A percentile compares a stretch with the other conserved stretches of the same genome.
Conservation (phyloP, 1,140 invertebrate species). For the Potamilus streckersoni region DNA sequence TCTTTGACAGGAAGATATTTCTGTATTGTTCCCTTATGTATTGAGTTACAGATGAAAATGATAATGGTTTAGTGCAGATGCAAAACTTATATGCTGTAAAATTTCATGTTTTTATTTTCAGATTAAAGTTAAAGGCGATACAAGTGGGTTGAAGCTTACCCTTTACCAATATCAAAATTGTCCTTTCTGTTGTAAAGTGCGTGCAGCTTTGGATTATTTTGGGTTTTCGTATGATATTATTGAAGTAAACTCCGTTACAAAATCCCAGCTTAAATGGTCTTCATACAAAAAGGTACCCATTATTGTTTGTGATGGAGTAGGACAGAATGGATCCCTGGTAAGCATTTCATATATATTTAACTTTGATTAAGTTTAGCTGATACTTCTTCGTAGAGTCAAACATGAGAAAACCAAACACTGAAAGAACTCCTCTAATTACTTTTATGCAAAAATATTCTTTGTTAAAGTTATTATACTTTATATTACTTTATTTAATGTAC, state of each 20-base stretch:
- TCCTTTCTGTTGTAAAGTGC: slow-evolving; percentile 98
- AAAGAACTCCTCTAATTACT: too few relatives aligned
- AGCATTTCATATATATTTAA: slow-evolving; percentile 16
- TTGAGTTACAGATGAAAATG: too few relatives aligned
- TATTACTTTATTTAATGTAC: too few relatives aligned
- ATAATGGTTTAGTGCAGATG: too few relatives aligned
- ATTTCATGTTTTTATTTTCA: slow-evolving; percentile 67
- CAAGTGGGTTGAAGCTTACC: slow-evolving; percentile 83
- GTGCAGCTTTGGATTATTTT: slow-evolving; percentile 92
- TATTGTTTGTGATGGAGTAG: slow-evolving; percentile 80
- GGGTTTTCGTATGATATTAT: slow-evolving; percentile 96
- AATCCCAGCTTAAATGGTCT: slow-evolving; percentile 93
- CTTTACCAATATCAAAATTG: slow-evolving; percentile 98
- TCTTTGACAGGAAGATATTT: too few relatives aligned
- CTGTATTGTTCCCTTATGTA: too few relatives aligned
- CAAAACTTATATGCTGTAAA: too few relatives aligned
- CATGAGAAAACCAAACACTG: too few relatives aligned
- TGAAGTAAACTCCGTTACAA: slow-evolving; percentile 94
- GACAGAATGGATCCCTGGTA: slow-evolving; percentile 68
- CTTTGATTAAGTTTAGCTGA: neutral
- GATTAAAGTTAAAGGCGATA: slow-evolving; percentile 70
- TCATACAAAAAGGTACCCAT: slow-evolving; percentile 96
- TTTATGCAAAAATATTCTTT: too few relatives aligned
- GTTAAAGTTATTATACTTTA: too few relatives aligned
- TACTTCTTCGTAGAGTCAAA: neutral